Evolutionary conservation across 1,140 invertebrate genomes (phyloP).

Genomic region (Scaptomyza graminum): DNA sequence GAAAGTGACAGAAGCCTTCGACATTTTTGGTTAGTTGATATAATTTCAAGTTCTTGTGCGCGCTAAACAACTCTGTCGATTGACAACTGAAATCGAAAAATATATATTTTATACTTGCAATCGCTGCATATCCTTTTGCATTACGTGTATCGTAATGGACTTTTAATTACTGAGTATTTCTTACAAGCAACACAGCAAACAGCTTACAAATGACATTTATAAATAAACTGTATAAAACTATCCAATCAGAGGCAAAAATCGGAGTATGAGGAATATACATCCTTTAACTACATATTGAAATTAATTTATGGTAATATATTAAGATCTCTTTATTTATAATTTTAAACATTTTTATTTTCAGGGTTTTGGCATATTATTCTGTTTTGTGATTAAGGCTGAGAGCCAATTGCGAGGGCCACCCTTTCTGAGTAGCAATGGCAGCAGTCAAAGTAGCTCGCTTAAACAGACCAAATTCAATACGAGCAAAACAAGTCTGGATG

Average conservation of each 20-base stretch:
- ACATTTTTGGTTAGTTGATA: neutral
- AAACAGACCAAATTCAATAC: conserved; percentile 77
- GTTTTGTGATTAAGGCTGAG: conserved; percentile 85
- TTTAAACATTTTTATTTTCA: conserved; percentile 52
- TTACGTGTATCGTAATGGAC: conserved; percentile 12
- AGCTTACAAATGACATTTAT: no score
- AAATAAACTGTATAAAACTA: no score
- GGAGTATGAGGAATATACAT: no score
- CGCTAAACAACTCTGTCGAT: conserved; percentile 7
- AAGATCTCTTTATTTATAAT: no score
- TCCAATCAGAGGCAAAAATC: no score
- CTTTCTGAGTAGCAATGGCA: conserved; percentile 62
- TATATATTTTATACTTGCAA: neutral
- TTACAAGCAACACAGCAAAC: no score
- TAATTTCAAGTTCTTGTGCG: neutral
- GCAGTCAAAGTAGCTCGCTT: conserved; percentile 63
- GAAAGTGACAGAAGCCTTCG: neutral
- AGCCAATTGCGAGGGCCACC: conserved; percentile 68
- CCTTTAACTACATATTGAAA: no score
- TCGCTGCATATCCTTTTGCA: neutral
- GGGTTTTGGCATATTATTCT: conserved; percentile 84
- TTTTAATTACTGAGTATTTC: conserved; percentile 22
- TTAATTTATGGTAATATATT: no score
- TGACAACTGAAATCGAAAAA: conserved; percentile 24
- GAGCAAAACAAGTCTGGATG: conserved; percentile 80